Evolutionary conservation across 2,888 invertebrate species (phyloP).

Genomic region (Drosophila meridionalis): DNA sequence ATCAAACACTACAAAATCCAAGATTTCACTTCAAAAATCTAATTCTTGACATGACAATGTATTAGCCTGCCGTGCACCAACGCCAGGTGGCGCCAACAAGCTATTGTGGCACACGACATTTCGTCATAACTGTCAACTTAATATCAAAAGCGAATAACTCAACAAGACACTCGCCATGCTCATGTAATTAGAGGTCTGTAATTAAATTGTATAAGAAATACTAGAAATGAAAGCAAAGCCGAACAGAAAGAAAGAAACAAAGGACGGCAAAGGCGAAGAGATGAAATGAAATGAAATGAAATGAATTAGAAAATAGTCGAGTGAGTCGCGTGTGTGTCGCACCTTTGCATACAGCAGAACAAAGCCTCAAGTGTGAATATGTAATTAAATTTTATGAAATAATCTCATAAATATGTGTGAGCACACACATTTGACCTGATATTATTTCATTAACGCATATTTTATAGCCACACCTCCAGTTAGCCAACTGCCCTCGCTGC

Average conservation of each 20-base stretch:
- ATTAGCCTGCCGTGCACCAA: neutral
- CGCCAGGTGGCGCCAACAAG: slow-evolving; percentile 29
- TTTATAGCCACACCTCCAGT: slow-evolving; percentile 41
- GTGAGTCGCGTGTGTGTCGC: slow-evolving; percentile 58
- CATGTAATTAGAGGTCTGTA: slow-evolving; percentile 63
- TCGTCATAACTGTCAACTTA: slow-evolving; percentile 74
- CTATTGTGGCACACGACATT: slow-evolving; percentile 42
- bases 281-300: slow-evolving; percentile 15
- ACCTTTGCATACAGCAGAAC: slow-evolving; percentile 45
- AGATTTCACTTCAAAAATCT: neutral
- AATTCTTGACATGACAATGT: slow-evolving; percentile 1
- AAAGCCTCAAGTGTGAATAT: slow-evolving; percentile 71
- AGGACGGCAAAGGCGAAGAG: slow-evolving; percentile 34
- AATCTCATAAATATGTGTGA: slow-evolving; percentile 43
- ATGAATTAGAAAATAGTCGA: slow-evolving; percentile 41
- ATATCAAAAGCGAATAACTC: slow-evolving; percentile 73
- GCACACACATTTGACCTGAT: slow-evolving; percentile 21
- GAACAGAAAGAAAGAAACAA: slow-evolving; percentile 45
- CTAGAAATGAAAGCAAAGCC: slow-evolving; percentile 34
- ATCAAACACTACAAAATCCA: neutral
- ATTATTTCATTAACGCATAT: slow-evolving; percentile 38
- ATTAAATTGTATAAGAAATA: slow-evolving; percentile 61
- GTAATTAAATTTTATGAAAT: slow-evolving; percentile 78
- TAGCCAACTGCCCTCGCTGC: slow-evolving; percentile 14
- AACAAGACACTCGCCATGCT: slow-evolving; percentile 62